Conservation (phyloP, 2,113 vertebrate species). For the Bubo bubo region DNA sequence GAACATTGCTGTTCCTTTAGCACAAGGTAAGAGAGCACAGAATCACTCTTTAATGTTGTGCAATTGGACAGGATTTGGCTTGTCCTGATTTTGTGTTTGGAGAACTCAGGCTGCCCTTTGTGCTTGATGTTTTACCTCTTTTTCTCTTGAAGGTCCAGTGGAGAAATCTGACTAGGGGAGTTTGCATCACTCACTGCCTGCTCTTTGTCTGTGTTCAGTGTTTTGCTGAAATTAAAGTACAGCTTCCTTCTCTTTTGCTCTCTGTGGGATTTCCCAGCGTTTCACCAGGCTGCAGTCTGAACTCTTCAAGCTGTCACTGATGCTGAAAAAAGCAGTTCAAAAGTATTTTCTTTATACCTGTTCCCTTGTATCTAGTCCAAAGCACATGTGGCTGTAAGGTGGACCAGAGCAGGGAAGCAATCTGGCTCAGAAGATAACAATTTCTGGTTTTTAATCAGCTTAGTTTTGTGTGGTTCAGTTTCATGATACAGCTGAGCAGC, state of each 20-base stretch:
- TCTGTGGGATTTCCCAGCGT: not conserved
- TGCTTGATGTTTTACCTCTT: slow-evolving; percentile 36
- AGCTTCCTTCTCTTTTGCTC: not conserved
- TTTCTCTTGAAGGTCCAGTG: slow-evolving; percentile 35
- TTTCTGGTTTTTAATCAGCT: not conserved
- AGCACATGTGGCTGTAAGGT: not conserved
- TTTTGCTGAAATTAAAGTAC: slow-evolving; percentile 46
- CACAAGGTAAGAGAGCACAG: slow-evolving; percentile 32
- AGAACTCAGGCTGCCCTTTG: slow-evolving; percentile 46
- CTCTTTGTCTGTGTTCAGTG: slow-evolving; percentile 8
- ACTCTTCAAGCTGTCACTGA: not conserved
- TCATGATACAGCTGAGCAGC: not conserved
- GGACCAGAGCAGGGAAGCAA: not conserved
- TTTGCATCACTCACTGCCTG: slow-evolving; percentile 24
- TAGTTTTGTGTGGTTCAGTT: not conserved
- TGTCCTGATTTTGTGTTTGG: slow-evolving; percentile 42
- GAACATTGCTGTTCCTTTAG: slow-evolving; percentile 54
- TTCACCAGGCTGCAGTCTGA: not conserved
- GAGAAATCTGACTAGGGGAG: not conserved
- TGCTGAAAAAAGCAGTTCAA: not conserved
- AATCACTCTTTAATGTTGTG: slow-evolving; percentile 65
- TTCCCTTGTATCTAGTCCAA: not conserved
- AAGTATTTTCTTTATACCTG: not conserved
- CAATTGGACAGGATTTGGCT: slow-evolving; percentile 53
- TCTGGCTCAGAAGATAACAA: not conserved